Percentiles rank a stretch among this genome's conserved stretches.
These are phyloP conservation scores for Pollenia griseotomentosa DNA, from an alignment of 2,888 invertebrate genomes.

Conservation along the genomic window DNA sequence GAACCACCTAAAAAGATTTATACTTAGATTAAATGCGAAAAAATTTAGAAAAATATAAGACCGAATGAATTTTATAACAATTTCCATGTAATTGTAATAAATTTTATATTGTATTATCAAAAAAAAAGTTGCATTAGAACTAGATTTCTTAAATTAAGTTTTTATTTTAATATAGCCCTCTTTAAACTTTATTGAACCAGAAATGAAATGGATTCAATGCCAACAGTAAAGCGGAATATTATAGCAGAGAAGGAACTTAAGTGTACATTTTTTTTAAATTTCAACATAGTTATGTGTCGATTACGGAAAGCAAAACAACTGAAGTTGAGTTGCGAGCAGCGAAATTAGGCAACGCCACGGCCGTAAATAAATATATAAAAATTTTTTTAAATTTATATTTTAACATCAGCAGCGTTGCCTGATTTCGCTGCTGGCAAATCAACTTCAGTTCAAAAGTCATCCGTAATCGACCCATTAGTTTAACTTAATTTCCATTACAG, in stretches of 20 bases:
- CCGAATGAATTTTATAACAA: neutral
- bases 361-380: too few species aligned
- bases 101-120: neutral
- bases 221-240: neutral
- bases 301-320: too few species aligned
- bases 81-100: slow-evolving; percentile 27
- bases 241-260: neutral
- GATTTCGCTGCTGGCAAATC: too few species aligned
- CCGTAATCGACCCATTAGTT: too few species aligned
- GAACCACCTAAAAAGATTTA: slow-evolving; percentile 37
- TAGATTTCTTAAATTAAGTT: slow-evolving; percentile 6
- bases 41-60: neutral
- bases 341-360: too few species aligned
- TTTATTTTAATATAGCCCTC: neutral
- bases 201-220: slow-evolving; percentile 18
- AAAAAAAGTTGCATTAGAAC: slow-evolving; percentile 36
- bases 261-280: too few species aligned
- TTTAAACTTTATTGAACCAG: slow-evolving; percentile 49
- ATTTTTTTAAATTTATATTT: too few species aligned
- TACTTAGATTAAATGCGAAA: slow-evolving; percentile 24
- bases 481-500: too few species aligned
- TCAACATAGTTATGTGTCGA: too few species aligned
- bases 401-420: too few species aligned
- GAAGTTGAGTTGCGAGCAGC: too few species aligned
- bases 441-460: too few species aligned